Conservation (phyloP, 1,140 invertebrate species). For the Polypedilum pembai region DNA sequence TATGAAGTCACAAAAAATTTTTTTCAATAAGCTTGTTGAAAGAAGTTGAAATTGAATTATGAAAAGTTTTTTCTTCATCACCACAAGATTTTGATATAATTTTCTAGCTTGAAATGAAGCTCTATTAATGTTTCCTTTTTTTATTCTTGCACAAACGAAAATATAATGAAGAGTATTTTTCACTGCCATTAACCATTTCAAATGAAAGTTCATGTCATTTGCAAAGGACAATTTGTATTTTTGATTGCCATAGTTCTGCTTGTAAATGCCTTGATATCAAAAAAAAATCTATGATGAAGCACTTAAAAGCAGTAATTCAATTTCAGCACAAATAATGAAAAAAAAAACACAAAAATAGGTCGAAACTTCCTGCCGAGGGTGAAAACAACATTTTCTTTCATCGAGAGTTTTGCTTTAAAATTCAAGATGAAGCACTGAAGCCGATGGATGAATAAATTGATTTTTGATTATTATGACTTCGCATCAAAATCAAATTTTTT, state of each 20-base stretch:
- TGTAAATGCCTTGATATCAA: background rate
- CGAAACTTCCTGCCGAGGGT: background rate
- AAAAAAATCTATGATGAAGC: background rate
- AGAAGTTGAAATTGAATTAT: no score
- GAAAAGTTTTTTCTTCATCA: no score
- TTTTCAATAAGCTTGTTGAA: no score
- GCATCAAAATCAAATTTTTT: slow-evolving; percentile 7
- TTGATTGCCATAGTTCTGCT: background rate
- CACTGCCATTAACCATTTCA: background rate
- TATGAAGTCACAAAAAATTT: no score
- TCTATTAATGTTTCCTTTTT: no score
- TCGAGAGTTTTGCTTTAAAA: background rate
- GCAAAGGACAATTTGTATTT: background rate
- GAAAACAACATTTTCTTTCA: background rate
- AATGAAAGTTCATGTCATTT: slow-evolving; percentile 1
- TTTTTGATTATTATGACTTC: slow-evolving; percentile 24
- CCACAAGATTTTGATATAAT: no score
- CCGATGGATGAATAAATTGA: slow-evolving; percentile 12
- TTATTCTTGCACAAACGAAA: no score
- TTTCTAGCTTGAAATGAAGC: no score
- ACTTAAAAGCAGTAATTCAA: slow-evolving; percentile 19
- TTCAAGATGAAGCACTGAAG: background rate
- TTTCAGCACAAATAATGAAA: background rate
- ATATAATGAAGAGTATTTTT: no score
- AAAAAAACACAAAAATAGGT: background rate